Evolutionary conservation across 2,888 invertebrate species (phyloP).

Genomic region (Galerucella nymphaeae): DNA sequence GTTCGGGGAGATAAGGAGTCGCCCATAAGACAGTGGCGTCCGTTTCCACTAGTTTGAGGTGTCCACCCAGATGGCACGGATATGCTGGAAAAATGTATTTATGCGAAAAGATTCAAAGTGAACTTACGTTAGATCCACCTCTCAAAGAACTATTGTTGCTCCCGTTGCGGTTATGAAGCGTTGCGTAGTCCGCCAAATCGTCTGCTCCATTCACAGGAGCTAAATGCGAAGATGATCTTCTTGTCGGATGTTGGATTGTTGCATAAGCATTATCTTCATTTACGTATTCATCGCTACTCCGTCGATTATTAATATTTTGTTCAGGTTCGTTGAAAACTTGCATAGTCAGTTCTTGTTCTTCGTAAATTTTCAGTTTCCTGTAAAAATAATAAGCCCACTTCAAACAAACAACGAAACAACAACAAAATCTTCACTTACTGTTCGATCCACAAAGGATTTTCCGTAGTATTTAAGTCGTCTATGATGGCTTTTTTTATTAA

Average conservation of each 20-base stretch:
- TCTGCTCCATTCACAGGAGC: constrained; percentile 64
- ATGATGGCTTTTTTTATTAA: constrained; percentile 85
- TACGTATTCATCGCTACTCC: constrained; percentile 67
- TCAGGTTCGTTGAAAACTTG: constrained; percentile 88
- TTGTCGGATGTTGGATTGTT: constrained; percentile 77
- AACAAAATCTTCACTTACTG: constrained; percentile 70
- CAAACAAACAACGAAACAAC: too few relatives aligned
- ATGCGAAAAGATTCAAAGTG: background rate
- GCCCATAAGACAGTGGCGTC: too few relatives aligned
- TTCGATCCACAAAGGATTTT: constrained; percentile 93
- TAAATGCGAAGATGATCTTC: constrained; percentile 65
- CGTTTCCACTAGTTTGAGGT: too few relatives aligned
- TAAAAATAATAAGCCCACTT: constrained; percentile 37
- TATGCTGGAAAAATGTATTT: background rate
- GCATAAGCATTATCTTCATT: constrained; percentile 82
- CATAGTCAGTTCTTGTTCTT: constrained; percentile 94
- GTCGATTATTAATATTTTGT: constrained; percentile 63
- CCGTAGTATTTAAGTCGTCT: constrained; percentile 88
- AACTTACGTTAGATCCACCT: constrained; percentile 68
- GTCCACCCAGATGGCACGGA: too few relatives aligned
- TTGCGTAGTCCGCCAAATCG: constrained; percentile 74
- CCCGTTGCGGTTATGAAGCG: constrained; percentile 63
- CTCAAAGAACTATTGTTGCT: constrained; percentile 68
- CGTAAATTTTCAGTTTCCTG: constrained; percentile 87
- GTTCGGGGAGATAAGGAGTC: too few relatives aligned